These are phyloP conservation scores for Urocitellus parryii DNA, from an alignment of 2,113 vertebrate species.

Conservation along the genomic window DNA sequence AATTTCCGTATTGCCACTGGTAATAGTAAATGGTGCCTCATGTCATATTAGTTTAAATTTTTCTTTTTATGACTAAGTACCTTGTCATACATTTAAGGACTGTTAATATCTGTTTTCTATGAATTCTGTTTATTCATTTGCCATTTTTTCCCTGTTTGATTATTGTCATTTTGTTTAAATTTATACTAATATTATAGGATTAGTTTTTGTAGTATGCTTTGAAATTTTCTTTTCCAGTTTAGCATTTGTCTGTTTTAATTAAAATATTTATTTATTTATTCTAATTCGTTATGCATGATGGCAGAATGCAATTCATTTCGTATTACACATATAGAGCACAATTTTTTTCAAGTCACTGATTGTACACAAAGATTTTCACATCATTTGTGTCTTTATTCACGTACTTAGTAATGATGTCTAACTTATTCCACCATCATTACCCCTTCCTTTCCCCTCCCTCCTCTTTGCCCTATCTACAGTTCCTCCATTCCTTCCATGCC, in stretches of 20 bases:
- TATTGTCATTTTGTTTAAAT: slow-evolving; percentile 21
- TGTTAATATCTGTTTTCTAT: neutral
- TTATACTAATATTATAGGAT: neutral
- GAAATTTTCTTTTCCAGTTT: neutral
- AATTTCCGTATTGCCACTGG: neutral
- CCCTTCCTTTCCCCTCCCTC: too few relatives aligned
- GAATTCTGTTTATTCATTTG: slow-evolving; percentile 14
- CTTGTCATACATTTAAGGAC: neutral
- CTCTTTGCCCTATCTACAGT: too few relatives aligned
- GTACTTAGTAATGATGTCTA: too few relatives aligned
- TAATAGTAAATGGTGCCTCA: neutral
- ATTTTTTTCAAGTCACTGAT: too few relatives aligned
- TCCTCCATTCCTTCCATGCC: too few relatives aligned
- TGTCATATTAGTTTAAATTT: slow-evolving; percentile 42
- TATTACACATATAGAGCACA: too few relatives aligned
- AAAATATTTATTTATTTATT: too few relatives aligned
- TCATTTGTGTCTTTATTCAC: too few relatives aligned
- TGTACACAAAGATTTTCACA: too few relatives aligned
- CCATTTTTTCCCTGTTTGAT: neutral
- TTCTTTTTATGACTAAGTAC: neutral
- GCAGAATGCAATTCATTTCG: too few relatives aligned
- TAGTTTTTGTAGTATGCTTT: neutral
- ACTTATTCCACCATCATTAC: too few relatives aligned
- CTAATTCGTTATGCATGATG: too few relatives aligned
- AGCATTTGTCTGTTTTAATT: neutral